Conservation (phyloP, 2,113 vertebrate genomes). For the Proteles cristata region DNA sequence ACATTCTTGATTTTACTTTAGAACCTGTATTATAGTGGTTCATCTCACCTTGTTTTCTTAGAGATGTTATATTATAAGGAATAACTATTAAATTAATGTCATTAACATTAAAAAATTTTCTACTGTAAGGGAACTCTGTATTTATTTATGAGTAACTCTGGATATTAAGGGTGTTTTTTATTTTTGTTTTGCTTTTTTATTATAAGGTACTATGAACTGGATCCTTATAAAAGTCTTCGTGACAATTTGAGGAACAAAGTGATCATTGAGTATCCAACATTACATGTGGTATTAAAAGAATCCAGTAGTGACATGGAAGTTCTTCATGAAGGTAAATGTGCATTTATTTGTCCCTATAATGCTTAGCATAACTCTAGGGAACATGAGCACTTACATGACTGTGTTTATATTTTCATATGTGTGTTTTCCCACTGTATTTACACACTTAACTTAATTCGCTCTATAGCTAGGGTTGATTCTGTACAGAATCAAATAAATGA, state of each 20-base stretch:
- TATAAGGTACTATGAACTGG: slow-evolving; percentile 92
- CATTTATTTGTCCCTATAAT: slow-evolving; percentile 69
- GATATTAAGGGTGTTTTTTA: slow-evolving; percentile 23
- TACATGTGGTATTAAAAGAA: slow-evolving; percentile 90
- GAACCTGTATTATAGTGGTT: background rate
- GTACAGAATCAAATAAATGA: background rate
- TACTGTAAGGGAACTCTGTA: background rate
- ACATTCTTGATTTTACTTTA: background rate
- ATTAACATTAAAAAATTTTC: background rate
- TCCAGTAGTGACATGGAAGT: slow-evolving; percentile 86
- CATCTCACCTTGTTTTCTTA: slow-evolving; percentile 26
- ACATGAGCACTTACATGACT: background rate
- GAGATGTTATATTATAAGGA: background rate
- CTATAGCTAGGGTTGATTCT: background rate
- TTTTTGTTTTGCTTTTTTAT: slow-evolving; percentile 69
- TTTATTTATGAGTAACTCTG: slow-evolving; percentile 36
- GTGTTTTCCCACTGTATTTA: slow-evolving; percentile 40
- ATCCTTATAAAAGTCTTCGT: slow-evolving; percentile 89
- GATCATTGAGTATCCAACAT: slow-evolving; percentile 94
- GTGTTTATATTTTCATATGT: background rate
- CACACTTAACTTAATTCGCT: slow-evolving; percentile 1
- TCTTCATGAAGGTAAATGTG: slow-evolving; percentile 88
- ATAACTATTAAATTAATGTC: slow-evolving; percentile 32
- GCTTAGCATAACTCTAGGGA: slow-evolving; percentile 56
- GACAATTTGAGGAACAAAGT: slow-evolving; percentile 94